Base-by-base conservation (phyloP, 2,113 vertebrate genomes). In the Sceloporus undulatus region DNA sequence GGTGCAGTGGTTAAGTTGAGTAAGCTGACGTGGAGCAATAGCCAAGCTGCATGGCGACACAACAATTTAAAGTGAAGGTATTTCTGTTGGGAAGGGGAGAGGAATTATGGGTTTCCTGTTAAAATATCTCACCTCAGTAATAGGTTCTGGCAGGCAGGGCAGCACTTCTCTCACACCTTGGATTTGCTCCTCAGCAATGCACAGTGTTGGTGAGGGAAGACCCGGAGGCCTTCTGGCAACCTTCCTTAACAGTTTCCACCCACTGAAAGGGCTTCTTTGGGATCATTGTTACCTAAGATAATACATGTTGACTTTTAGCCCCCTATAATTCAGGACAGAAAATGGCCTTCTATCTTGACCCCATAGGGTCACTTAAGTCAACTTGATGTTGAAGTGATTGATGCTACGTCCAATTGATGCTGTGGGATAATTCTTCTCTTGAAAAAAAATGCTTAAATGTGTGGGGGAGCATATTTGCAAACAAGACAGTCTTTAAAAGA, bases 1-100 rank as follows among this genome's bases (percentile, higher is more conserved):
- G 89, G n/a, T 9, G 87, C 85, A 14, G 40, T 78, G 52, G 62
- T 88, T 66, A 68, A 77, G 29, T 48, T 62, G 3, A 27, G 66
- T 86, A 78, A 93, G 84, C 38, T 48, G 75, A 38, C 87, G 89
- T 82, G 88, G 82, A 86, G 84, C 62, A 91, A 82, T 73, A 85
- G 38, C 79, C 9, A 78, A 91, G 73, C 81, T 54, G 78, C 56
- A 0, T 1, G 87, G 73, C 25, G 84, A 18, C 71, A 18, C 77
- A 56, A 79, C 23, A 86, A 54, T 59, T 56, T 82, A 38, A 25
- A 85, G 2, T 23, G 78, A 70, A 66, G 14, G 42, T n/a, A 76
- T 81, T 68, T 78, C 42, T 75, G 56, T 38, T 66, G 59, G 23
- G 9, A n/a, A 74, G 2, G 52, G 52, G n/a, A 42, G 21, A 62